Evolutionary conservation across 2,888 invertebrate species (phyloP).

Genomic region (Ypsolopha scabrella): DNA sequence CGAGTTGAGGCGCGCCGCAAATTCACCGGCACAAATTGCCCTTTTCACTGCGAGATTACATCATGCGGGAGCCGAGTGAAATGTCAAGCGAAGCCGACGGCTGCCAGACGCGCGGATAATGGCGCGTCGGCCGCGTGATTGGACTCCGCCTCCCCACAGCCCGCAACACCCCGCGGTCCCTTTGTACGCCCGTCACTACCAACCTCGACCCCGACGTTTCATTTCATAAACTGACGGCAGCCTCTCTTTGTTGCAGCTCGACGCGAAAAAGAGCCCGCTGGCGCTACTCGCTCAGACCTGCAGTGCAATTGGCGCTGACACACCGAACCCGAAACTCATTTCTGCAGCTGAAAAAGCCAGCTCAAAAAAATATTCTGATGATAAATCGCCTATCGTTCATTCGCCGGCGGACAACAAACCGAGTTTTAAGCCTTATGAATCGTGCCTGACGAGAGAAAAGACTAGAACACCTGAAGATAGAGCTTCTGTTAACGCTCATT

Average conservation of each 20-base stretch:
- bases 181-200: conserved; percentile 64
- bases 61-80: conserved; percentile 70
- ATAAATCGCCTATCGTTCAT: conserved; percentile 72
- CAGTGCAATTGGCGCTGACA: conserved; percentile 95
- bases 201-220: conserved; percentile 61
- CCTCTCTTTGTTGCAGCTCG: conserved; percentile 84
- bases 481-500: conserved; percentile 60
- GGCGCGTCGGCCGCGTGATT: conserved; percentile 70
- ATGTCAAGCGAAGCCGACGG: conserved; percentile 71
- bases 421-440: conserved; percentile 84
- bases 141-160: conserved; percentile 44
- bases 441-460: conserved; percentile 74
- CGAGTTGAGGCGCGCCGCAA: conserved; percentile 65
- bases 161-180: conserved; percentile 39
- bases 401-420: conserved; percentile 63
- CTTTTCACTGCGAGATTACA: conserved; percentile 71
- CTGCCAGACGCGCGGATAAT: conserved; percentile 70
- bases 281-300: conserved; percentile 96
- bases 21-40: conserved; percentile 70
- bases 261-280: conserved; percentile 97
- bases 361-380: conserved; percentile 70
- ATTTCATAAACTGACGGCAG: conserved; percentile 48
- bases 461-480: conserved; percentile 77
- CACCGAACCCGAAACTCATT: conserved; percentile 81
- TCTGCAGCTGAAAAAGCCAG: conserved; percentile 80